A percentile compares a stretch with the other conserved stretches of the same genome.
Evolutionary conservation across 1,140 invertebrate genomes (phyloP).

Genomic region (Lordiphosa clarofinis): DNA sequence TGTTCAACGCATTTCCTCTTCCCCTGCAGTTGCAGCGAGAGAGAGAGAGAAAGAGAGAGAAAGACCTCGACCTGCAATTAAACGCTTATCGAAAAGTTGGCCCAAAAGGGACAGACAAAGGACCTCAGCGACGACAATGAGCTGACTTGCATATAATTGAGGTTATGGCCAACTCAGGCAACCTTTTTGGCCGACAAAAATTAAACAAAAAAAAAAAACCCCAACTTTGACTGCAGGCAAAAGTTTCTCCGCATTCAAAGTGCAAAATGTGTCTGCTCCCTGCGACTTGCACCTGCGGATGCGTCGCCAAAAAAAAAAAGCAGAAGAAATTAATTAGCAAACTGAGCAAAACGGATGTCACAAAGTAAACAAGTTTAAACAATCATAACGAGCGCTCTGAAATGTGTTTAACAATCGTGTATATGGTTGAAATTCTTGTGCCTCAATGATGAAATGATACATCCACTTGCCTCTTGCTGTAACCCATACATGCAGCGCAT

Average conservation of each 20-base stretch:
- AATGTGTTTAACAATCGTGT: too few species aligned
- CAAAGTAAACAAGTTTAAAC: slow-evolving; percentile 30
- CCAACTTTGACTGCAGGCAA: slow-evolving; percentile 4
- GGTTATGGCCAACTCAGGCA: slow-evolving; percentile 42
- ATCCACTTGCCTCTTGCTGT: too few species aligned
- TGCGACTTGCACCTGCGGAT: slow-evolving; percentile 25
- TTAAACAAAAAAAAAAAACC: not conserved
- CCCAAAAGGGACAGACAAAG: slow-evolving; percentile 21
- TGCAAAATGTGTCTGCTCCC: slow-evolving; percentile 40
- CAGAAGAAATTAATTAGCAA: slow-evolving; percentile 46
- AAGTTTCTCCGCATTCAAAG: slow-evolving; percentile 28
- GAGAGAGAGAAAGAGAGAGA: not conserved
- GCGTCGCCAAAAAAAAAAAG: slow-evolving; percentile 44
- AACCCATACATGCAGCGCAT: too few species aligned
- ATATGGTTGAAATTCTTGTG: too few species aligned
- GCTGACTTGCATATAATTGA: slow-evolving; percentile 59
- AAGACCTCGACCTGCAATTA: slow-evolving; percentile 64
- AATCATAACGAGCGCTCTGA: not conserved
- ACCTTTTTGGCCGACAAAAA: slow-evolving; percentile 34
- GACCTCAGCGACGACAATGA: slow-evolving; percentile 30
- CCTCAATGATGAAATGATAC: too few species aligned
- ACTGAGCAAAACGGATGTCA: slow-evolving; percentile 32
- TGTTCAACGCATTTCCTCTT: slow-evolving; percentile 60
- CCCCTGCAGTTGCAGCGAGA: slow-evolving; percentile 11
- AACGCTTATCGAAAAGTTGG: slow-evolving; percentile 71